Evolutionary conservation across 2,797 vertebrate species (phyloP).

Genomic region (Xiphophorus birchmanni): DNA sequence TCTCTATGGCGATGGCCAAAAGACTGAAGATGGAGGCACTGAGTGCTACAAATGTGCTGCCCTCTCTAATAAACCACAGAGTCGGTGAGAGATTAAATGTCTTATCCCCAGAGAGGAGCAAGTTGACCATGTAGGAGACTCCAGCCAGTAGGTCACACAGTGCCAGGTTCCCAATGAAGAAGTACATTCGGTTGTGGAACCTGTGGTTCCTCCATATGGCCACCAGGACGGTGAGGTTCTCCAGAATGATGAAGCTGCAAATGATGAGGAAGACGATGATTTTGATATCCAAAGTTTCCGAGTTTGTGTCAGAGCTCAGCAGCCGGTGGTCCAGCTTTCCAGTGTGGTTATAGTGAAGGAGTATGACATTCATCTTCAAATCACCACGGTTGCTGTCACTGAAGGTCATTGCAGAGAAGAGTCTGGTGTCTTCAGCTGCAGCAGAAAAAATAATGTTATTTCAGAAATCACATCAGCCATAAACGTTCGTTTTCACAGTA

Average conservation of each 20-base stretch:
- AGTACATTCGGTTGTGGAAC: constrained; percentile 98
- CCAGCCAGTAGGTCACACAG: constrained; percentile 94
- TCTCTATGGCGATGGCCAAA: constrained; percentile 93
- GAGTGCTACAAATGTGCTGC: constrained; percentile 94
- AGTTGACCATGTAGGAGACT: constrained; percentile 89
- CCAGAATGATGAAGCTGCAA: constrained; percentile 91
- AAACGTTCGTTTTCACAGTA: background rate
- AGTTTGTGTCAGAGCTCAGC: constrained; percentile 47
- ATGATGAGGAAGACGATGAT: constrained; percentile 84
- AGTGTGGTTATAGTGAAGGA: constrained; percentile 89
- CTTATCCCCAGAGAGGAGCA: constrained; percentile 91
- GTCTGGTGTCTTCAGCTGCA: constrained; percentile 40
- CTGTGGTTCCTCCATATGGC: constrained; percentile 95
- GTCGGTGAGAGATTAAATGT: constrained; percentile 87
- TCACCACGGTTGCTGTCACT: constrained; percentile 46
- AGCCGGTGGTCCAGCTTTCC: constrained; percentile 85
- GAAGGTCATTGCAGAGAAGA: constrained; percentile 56
- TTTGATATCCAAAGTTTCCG: constrained; percentile 63
- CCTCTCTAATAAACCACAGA: constrained; percentile 93
- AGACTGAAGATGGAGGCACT: constrained; percentile 93
- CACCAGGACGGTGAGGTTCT: constrained; percentile 93
- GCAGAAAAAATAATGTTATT: constrained; percentile 12
- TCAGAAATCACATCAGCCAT: background rate
- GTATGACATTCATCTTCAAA: constrained; percentile 67
- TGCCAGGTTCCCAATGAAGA: constrained; percentile 95